Evolutionary conservation across 2,797 vertebrate species (phyloP).

Genomic region (Amazonetta brasiliensis): DNA sequence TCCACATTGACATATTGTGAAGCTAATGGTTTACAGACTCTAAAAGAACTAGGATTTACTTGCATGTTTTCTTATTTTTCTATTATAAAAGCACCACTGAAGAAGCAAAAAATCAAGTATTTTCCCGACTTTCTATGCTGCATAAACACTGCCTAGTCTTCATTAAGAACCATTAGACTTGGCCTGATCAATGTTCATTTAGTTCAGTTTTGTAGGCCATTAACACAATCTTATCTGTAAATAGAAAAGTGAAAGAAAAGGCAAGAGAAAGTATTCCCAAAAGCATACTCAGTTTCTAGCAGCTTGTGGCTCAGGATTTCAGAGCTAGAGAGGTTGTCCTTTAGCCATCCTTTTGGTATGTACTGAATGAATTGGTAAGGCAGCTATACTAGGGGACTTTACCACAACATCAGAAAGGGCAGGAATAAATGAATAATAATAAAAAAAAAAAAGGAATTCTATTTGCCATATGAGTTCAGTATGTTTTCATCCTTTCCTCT

Average conservation of each 20-base stretch:
- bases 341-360: background rate
- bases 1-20: background rate
- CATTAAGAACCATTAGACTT: background rate
- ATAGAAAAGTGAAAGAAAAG: background rate
- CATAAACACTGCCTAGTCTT: background rate
- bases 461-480: background rate
- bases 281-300: background rate
- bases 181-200: background rate
- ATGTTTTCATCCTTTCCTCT: background rate
- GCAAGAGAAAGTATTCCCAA: background rate
- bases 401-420: background rate
- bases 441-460: background rate
- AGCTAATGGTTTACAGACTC: background rate
- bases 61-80: background rate
- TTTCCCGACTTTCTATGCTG: background rate
- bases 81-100: background rate
- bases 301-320: background rate
- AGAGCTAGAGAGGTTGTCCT: background rate
- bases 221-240: background rate
- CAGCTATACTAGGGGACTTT: background rate
- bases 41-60: background rate
- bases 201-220: background rate
- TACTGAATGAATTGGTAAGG: background rate
- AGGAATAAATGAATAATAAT: background rate
- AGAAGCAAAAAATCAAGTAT: background rate